phyloP scores from a whole-genome alignment of 2,888 invertebrate species.

The Xanthorhoe designata region DNA sequence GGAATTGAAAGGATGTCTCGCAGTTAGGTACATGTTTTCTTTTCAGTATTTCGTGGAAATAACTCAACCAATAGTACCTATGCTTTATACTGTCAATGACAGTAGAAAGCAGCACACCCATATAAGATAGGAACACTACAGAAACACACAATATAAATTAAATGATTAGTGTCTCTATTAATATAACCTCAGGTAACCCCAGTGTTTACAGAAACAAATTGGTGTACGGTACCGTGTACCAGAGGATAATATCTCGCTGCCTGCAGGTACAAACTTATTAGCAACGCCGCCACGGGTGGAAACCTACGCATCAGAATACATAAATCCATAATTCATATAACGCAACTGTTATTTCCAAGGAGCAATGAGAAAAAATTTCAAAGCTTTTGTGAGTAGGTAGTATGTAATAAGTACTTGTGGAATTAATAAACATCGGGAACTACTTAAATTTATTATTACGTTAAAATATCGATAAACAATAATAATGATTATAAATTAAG shows the following conservation, averaged over 20 bases:
- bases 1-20: not conserved
- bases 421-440: no score
- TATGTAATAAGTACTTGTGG: no score
- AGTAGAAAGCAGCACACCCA: not conserved
- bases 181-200: slow-evolving; percentile 38
- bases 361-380: no score
- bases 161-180: slow-evolving; percentile 36
- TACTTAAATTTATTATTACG: no score
- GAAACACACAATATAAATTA: slow-evolving; percentile 18
- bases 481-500: no score
- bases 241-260: slow-evolving; percentile 43
- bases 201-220: slow-evolving; percentile 60
- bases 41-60: not conserved
- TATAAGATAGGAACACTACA: slow-evolving; percentile 4
- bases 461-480: no score
- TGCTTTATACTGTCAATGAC: not conserved
- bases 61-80: not conserved
- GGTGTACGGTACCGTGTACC: slow-evolving; percentile 44
- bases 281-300: slow-evolving; percentile 22
- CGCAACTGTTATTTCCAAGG: no score
- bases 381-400: no score
- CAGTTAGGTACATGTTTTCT: not conserved
- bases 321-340: slow-evolving; percentile 8
- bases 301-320: slow-evolving; percentile 18
- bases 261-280: slow-evolving; percentile 42